Evolutionary conservation across 2,113 vertebrate species (phyloP), one percentile per base, ranked within the genome.

Genomic region (Dinomys branickii): DNA sequence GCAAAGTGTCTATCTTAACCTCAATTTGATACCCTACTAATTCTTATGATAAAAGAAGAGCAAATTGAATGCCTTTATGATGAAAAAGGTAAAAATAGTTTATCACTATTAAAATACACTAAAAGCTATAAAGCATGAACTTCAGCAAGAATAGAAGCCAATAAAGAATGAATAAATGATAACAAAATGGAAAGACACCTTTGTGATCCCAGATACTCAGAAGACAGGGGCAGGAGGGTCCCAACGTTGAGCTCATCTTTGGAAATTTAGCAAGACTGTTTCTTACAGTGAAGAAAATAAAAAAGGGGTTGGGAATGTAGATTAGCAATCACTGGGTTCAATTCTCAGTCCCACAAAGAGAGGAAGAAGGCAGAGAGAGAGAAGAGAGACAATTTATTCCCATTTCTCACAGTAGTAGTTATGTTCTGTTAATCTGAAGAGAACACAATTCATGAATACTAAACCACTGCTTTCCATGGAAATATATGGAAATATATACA

Each of bases 121-220:
- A 56, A 94, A 77, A 89, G 17, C n/a, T 88, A 61, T 56, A 89
- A 94, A 86, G n/a, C 78, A 82, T 81, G 14, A 88, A 83, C 65
- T 93, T 96, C 33, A 81, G 33, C 86, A 94, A 81, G 54, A 73
- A 95, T 33, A 94, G 94, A 95, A 93, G 92, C 12, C 92, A 77
- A 50, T 54, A 63, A 7, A n/a, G 47, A 95, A 56, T 73, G 14
- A 90, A 77, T 1, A 20, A 94, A 94, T 67, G 24, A 59, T 7
- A 85, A 59, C 61, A 85, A 95, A 85, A n/a, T 86, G 24, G 38
- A 75, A 28, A 75, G 38, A 75, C 11, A 75, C 11, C 14, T 47
- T 78, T 78, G 44, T 50, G 7, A 78, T 9, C 14, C 28, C 75
- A 78, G 7, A 47, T 33, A 78, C 26, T 78, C 13, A 52, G 30